These are phyloP conservation scores for Oryzias sinensis DNA, from an alignment of 2,797 vertebrate species.

Conservation along the genomic window DNA sequence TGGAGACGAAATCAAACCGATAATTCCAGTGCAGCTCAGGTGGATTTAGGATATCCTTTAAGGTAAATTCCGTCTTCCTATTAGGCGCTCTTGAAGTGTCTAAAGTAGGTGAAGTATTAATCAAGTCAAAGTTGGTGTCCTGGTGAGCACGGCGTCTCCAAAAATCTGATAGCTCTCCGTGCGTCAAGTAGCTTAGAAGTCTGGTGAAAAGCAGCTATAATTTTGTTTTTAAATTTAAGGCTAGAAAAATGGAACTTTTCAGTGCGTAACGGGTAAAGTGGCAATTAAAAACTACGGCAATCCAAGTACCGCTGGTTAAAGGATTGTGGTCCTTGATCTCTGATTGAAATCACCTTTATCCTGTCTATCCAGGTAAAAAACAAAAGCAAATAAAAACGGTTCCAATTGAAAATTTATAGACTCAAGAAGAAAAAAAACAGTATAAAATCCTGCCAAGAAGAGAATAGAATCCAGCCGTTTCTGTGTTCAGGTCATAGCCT, in stretches of 20 bases:
- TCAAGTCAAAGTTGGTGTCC: conserved; percentile 22
- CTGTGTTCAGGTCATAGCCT: conserved; percentile 53
- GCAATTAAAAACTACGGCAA: conserved; percentile 66
- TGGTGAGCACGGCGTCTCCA: conserved; percentile 24
- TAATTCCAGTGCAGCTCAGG: conserved; percentile 71
- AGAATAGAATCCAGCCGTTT: conserved; percentile 53
- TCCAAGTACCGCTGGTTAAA: conserved; percentile 45
- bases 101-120: conserved; percentile 9
- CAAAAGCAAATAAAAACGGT: conserved; percentile 3
- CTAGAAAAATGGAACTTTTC: conserved; percentile 70
- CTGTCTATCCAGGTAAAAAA: conserved; percentile 15
- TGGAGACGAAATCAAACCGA: conserved; percentile 58
- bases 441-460: conserved; percentile 2
- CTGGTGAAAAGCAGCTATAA: conserved; percentile 34
- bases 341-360: conserved; percentile 42
- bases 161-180: conserved; percentile 39
- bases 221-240: conserved; percentile 62
- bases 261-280: conserved; percentile 80
- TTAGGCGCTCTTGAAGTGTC: conserved; percentile 46
- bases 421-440: conserved; percentile 9
- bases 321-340: conserved; percentile 34
- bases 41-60: conserved; percentile 44
- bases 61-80: conserved; percentile 27
- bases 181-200: conserved; percentile 37
- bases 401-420: conserved; percentile 17